phyloP scores from a whole-genome alignment of 2,797 vertebrate genomes.

The Carduelis carduelis region DNA sequence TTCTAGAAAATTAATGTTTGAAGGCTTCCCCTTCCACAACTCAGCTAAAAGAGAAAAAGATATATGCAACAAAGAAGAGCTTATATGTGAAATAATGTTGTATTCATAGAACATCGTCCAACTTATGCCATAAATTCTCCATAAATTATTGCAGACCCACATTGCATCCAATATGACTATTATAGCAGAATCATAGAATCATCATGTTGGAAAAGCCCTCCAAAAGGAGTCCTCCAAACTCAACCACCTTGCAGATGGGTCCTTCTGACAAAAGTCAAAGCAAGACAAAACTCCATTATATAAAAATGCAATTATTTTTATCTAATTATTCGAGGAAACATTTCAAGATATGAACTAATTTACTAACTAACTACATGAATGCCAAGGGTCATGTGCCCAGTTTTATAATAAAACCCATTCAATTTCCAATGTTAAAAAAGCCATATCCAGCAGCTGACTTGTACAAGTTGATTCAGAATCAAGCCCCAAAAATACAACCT shows the following conservation, averaged over 20 bases:
- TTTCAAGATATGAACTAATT: not conserved
- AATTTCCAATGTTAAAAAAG: not conserved
- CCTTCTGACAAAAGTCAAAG: not conserved
- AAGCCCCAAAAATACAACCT: not conserved
- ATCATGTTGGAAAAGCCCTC: not conserved
- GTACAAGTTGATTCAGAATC: not conserved
- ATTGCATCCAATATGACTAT: accelerated
- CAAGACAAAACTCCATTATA: not conserved
- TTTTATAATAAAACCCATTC: not conserved
- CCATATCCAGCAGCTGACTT: not conserved
- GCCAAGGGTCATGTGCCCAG: not conserved
- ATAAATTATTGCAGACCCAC: not conserved
- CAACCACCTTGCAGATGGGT: not conserved
- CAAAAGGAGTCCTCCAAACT: not conserved
- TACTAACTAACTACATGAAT: not conserved
- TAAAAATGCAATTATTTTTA: not conserved
- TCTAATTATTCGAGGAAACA: not conserved
- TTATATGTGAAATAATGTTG: not conserved
- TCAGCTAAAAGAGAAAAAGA: not conserved
- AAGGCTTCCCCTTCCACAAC: not conserved
- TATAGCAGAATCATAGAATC: not conserved
- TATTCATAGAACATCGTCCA: not conserved
- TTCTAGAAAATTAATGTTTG: not conserved
- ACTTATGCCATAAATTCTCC: not conserved
- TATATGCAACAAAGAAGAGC: not conserved